These are phyloP conservation scores for Agriotes lineatus DNA, from an alignment of 2,888 invertebrate genomes.

Conservation along the genomic window DNA sequence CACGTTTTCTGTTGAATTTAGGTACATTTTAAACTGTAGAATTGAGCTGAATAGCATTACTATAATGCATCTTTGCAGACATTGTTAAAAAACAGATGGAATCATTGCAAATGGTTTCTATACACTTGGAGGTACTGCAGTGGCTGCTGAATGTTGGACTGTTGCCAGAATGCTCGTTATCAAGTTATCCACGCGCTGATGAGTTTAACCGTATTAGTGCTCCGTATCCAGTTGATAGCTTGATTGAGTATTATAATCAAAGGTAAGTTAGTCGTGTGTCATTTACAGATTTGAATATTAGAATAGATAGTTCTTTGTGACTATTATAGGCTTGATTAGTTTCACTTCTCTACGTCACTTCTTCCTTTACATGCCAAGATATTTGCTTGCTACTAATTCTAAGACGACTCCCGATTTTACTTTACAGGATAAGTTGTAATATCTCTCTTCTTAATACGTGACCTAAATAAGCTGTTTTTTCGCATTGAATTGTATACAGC, in stretches of 20 bases:
- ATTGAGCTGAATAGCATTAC: not conserved
- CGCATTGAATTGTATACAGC: too few species aligned
- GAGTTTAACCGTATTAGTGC: constrained; percentile 63
- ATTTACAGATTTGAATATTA: too few species aligned
- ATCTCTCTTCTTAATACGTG: too few species aligned
- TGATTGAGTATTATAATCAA: constrained; percentile 66
- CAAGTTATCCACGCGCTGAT: constrained; percentile 64
- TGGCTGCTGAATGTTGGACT: constrained; percentile 86
- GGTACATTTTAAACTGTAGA: constrained; percentile 64
- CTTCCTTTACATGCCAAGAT: too few species aligned
- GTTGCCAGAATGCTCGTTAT: constrained; percentile 74
- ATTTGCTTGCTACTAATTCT: too few species aligned
- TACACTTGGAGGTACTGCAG: constrained; percentile 84
- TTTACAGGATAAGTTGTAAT: too few species aligned
- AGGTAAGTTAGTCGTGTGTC: constrained; percentile 37
- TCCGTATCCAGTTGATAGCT: constrained; percentile 71
- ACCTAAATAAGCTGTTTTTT: too few species aligned
- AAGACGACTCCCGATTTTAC: too few species aligned
- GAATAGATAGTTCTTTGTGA: too few species aligned
- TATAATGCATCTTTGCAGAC: constrained; percentile 39
- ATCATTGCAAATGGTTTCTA: constrained; percentile 76
- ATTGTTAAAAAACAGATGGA: constrained; percentile 68
- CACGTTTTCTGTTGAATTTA: constrained; percentile 68
- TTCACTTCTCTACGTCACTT: too few species aligned
- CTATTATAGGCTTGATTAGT: too few species aligned